Evolutionary conservation across 2,797 vertebrate genomes (phyloP).

Genomic region (Notolabrus celidotus): DNA sequence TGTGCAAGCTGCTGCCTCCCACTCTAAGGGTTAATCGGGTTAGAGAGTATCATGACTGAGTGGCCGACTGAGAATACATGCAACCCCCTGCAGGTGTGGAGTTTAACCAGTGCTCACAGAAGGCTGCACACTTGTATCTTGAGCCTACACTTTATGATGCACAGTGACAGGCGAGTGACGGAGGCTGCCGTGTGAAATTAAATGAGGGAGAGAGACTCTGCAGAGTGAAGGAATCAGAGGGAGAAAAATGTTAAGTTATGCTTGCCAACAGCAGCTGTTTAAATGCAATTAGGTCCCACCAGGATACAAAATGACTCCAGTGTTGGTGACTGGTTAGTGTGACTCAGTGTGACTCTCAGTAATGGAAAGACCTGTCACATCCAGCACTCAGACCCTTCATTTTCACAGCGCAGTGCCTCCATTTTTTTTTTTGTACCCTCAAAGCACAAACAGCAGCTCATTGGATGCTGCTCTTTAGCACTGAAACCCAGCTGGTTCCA

Average conservation of each 20-base stretch:
- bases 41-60: conserved; percentile 32
- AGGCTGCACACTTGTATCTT: conserved; percentile 2
- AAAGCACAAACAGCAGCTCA: conserved; percentile 33
- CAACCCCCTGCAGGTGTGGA: conserved; percentile 33
- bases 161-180: conserved; percentile 34
- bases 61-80: conserved; percentile 28
- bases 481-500: conserved; percentile 25
- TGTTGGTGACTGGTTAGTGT: conserved; percentile 42
- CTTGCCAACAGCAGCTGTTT: conserved; percentile 55
- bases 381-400: conserved; percentile 34
- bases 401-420: conserved; percentile 29
- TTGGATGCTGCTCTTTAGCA: conserved; percentile 33
- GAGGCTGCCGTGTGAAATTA: conserved; percentile 19
- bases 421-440: conserved; percentile 21
- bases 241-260: conserved; percentile 29
- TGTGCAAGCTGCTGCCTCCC: conserved; percentile 36
- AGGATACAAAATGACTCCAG: conserved; percentile 38
- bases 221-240: conserved; percentile 2
- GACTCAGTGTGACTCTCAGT: conserved; percentile 20
- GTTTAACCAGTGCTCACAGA: conserved; percentile 1
- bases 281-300: conserved; percentile 56
- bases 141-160: conserved; percentile 16
- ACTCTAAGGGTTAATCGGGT: conserved; percentile 59
- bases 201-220: conserved; percentile 1
- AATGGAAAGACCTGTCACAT: conserved; percentile 58